Base-by-base conservation (phyloP, 1,140 invertebrate species). In the Nephila pilipes region DNA sequence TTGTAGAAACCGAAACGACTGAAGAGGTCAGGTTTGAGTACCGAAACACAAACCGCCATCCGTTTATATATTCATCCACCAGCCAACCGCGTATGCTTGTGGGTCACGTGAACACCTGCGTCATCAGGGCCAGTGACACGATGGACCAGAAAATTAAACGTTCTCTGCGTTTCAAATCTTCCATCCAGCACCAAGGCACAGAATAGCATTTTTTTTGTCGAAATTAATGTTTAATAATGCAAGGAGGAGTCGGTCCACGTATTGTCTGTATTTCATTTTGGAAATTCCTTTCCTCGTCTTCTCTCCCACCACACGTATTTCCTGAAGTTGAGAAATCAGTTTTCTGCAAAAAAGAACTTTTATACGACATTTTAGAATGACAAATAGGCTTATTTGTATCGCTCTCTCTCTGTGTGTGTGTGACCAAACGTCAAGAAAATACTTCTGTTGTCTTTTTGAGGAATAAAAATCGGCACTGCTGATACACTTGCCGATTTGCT, bases 111-210 rank as follows among this genome's bases (percentile, higher is more conserved):
- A 57, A 20, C 18, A 10, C 69, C 25, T 18, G 83, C 89, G 89
- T 91, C 89, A 91, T 83, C 89, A 91, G 79, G 89, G 89, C 89
- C 89, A 91, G 89, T 91, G 89, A 91, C 89, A 91, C 89, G 79
- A 91, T 91, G 89, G 89, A 91, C 89, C 89, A 83, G 89, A 90
- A 91, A 89, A 91, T 91, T 90, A 87, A 90, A 65, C 87, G 60
- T 88, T 88, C 69, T 36, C 36, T 69, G 58, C 69, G 63, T 80
- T 87, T 60, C 14, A 60, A 87, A 63, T 87, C 46, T 60, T 75
- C 69, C 69, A 65, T 25, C 25, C 69, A 36, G 25, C 69, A 75
- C 16, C 69, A 75, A 75, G 12, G 16, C 29, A 22, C 4, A 20
- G 69, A 75, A 32, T 18, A 32, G 12, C n/a, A 55, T 12, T 57